A percentile compares a stretch with the other conserved stretches of the same genome.
These are phyloP conservation scores for Bemisia tabaci DNA, from an alignment of 1,140 invertebrate species.

Conservation along the genomic window DNA sequence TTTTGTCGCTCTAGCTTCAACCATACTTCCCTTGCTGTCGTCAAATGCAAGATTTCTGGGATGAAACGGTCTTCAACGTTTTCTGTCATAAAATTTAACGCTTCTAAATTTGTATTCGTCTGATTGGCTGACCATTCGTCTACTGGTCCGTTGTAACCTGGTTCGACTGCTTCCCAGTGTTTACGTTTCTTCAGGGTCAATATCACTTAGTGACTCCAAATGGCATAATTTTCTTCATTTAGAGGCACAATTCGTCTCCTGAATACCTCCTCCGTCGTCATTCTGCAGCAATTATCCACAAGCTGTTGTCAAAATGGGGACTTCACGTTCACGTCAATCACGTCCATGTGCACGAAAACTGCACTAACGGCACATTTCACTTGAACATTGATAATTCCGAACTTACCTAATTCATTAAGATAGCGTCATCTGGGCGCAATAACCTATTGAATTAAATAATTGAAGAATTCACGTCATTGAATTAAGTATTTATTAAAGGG, in stretches of 20 bases:
- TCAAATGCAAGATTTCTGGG: neutral
- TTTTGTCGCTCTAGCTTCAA: neutral
- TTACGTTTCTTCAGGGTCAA: neutral
- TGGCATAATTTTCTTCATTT: neutral
- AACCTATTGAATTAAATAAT: too few relatives aligned
- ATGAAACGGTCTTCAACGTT: neutral
- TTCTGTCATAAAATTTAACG: neutral
- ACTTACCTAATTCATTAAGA: too few relatives aligned
- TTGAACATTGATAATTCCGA: too few relatives aligned
- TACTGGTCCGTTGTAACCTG: neutral
- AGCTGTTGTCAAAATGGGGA: too few relatives aligned
- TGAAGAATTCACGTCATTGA: too few relatives aligned
- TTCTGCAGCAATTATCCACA: too few relatives aligned
- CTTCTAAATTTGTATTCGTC: neutral
- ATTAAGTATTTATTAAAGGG: too few relatives aligned
- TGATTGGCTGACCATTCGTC: neutral
- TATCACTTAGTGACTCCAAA: neutral
- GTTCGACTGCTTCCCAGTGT: neutral
- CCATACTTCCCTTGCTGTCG: neutral
- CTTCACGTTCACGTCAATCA: too few relatives aligned
- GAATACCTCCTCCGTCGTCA: neutral
- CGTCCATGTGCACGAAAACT: too few relatives aligned
- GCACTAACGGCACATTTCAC: too few relatives aligned
- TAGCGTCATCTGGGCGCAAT: too few relatives aligned
- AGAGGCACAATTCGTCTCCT: neutral